These are phyloP conservation scores for Allacma fusca DNA, from an alignment of 2,888 invertebrate genomes.

Conservation along the genomic window DNA sequence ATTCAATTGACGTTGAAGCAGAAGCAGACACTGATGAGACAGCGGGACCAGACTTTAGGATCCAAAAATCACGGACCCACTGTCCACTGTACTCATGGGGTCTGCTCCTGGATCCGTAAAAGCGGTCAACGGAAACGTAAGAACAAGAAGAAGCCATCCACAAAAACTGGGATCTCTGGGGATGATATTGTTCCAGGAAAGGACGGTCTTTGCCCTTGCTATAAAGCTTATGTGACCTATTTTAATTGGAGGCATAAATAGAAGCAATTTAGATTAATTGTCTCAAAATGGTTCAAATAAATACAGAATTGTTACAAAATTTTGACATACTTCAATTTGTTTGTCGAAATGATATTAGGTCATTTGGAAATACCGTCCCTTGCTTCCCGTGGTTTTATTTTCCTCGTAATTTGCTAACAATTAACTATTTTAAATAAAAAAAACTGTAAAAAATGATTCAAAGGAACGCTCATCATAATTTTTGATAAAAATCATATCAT, in stretches of 20 bases:
- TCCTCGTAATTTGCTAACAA: too few relatives aligned
- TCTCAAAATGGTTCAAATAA: too few relatives aligned
- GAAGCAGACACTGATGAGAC: conserved; percentile 7
- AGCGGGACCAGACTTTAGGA: neutral
- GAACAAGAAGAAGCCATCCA: neutral
- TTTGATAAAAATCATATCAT: too few relatives aligned
- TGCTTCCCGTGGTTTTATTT: too few relatives aligned
- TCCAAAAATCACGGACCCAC: neutral
- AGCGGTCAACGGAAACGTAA: neutral
- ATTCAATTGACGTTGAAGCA: neutral
- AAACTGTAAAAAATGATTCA: too few relatives aligned
- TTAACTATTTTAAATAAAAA: too few relatives aligned
- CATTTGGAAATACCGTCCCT: too few relatives aligned
- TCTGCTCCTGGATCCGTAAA: conserved; percentile 18
- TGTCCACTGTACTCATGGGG: conserved; percentile 20
- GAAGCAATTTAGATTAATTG: neutral
- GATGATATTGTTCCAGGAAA: conserved; percentile 23
- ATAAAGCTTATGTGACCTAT: conserved; percentile 30
- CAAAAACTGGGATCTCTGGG: neutral
- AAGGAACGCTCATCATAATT: too few relatives aligned
- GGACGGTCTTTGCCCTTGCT: conserved; percentile 28
- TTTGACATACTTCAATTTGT: too few relatives aligned
- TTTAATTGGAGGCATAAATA: conserved; percentile 30
- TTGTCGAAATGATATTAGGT: too few relatives aligned
- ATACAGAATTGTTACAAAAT: too few relatives aligned